Evolutionary conservation across 2,113 vertebrate genomes (phyloP).

Genomic region (Ornithorhynchus anatinus): DNA sequence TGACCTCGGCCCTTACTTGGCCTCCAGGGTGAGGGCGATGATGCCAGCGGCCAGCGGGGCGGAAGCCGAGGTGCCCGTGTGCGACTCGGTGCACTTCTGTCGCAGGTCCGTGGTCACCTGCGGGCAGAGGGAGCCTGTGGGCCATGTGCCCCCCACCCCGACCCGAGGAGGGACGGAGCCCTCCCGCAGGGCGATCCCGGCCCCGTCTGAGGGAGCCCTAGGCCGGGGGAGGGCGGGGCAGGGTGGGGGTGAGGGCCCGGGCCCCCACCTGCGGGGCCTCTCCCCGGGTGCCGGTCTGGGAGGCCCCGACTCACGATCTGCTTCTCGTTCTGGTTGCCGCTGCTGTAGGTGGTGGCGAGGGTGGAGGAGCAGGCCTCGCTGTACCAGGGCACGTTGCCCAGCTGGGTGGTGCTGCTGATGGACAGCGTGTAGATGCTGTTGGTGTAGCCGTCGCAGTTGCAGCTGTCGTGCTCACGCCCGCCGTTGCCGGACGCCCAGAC

Average conservation of each 20-base stretch:
- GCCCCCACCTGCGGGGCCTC: accelerated
- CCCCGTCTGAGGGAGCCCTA: no score
- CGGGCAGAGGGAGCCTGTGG: accelerated
- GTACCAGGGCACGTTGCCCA: slow-evolving; percentile 96
- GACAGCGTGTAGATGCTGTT: slow-evolving; percentile 99
- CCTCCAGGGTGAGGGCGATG: slow-evolving; percentile 94
- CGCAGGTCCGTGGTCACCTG: slow-evolving; percentile 95
- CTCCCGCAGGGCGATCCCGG: background rate
- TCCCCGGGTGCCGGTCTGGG: accelerated
- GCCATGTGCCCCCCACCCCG: background rate
- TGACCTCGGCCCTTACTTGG: slow-evolving; percentile 80
- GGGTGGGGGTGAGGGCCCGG: no score
- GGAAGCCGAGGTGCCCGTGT: slow-evolving; percentile 94
- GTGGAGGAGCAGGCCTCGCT: slow-evolving; percentile 98
- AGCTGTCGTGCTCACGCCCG: slow-evolving; percentile 94
- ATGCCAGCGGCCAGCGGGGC: slow-evolving; percentile 94
- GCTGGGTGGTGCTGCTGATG: slow-evolving; percentile 97
- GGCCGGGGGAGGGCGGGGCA: no score
- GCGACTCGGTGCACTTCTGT: slow-evolving; percentile 94
- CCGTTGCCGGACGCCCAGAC: slow-evolving; percentile 98
- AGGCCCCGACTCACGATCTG: slow-evolving; percentile 86
- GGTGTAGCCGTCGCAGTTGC: slow-evolving; percentile 99
- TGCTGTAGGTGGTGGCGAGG: slow-evolving; percentile 96
- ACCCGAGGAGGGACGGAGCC: accelerated
- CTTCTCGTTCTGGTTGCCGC: slow-evolving; percentile 93